Base-by-base conservation (phyloP, 2,113 vertebrate species). In the Gambusia affinis region DNA sequence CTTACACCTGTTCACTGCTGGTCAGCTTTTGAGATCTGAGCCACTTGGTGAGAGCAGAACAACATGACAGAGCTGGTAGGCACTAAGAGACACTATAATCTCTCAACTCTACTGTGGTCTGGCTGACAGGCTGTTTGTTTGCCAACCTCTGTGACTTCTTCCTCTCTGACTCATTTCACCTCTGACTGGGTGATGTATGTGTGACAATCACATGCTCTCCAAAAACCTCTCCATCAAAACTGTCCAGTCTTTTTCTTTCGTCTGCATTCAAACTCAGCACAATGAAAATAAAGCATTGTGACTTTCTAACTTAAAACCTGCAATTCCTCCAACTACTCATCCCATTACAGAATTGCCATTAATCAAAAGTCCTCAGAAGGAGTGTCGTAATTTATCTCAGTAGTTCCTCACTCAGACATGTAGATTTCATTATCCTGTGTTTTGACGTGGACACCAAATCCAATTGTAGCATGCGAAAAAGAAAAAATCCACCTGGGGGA, bases 1-100 rank as follows among this genome's bases (percentile, higher is more conserved):
- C 75, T 67, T 68, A 83, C 89, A 90, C 85, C 85, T 89, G 85
- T 78, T 85, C 68, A 84, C 81, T 75, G 63, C 17, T 68, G 65
- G 57, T 82, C 67, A 64, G 60, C 66, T 60, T 33, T 51, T 63
- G n/a, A 57, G 12, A 81, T 8, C 64, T n/a, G 24, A 64, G 60
- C 60, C 1, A 11, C 66, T n/a, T 37, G 4, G 29, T 35, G 19
- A 70, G 44, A 70, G 22, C 78, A 68, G 35, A 30, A 31, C 67
- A 30, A 22, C 12, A 3, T 6, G 33, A 30, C 60, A 60, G 33
- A 71, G 64, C 57, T 57, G 60, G 47, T 8, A 22, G 54, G 70
- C 64, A 61, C 66, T 29, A 14, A 73, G 62, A 84, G 19, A 47
- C 27, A 28, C 42, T 29, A 14, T 22, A 39, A 67, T 79, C 57